phyloP scores from a whole-genome alignment of 2,888 invertebrate species.

The Loripinus fragilis region DNA sequence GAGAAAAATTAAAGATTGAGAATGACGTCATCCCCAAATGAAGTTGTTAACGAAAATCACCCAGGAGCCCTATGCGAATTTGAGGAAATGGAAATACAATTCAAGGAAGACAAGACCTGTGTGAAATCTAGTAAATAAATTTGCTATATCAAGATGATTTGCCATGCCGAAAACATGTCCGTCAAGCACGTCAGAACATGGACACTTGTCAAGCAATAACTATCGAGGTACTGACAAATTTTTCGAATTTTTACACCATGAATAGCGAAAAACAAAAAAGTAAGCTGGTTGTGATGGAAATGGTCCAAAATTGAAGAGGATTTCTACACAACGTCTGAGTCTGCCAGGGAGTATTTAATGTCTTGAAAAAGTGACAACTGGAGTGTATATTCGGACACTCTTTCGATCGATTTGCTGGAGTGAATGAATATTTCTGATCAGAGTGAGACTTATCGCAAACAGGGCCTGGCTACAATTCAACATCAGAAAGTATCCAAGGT shows the following conservation, averaged over 20 bases:
- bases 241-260: conserved; percentile 16
- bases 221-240: too few relatives aligned
- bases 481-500: background rate
- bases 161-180: too few relatives aligned
- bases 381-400: conserved; percentile 17
- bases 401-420: background rate
- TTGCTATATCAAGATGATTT: too few relatives aligned
- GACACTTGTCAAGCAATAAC: too few relatives aligned
- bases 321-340: conserved; percentile 2
- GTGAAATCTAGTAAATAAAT: too few relatives aligned
- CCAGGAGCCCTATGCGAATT: too few relatives aligned
- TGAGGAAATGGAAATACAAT: too few relatives aligned
- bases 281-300: background rate
- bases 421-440: conserved; percentile 7
- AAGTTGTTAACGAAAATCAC: too few relatives aligned
- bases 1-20: too few relatives aligned
- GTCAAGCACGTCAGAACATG: too few relatives aligned
- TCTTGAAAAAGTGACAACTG: conserved; percentile 10
- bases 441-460: background rate
- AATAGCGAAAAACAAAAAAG: background rate
- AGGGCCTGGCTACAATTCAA: background rate
- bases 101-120: too few relatives aligned
- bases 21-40: too few relatives aligned
- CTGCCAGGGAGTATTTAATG: conserved; percentile 16
- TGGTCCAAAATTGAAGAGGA: conserved; percentile 10